Conservation (phyloP, 2,797 vertebrate species). For the Pygocentrus nattereri region DNA sequence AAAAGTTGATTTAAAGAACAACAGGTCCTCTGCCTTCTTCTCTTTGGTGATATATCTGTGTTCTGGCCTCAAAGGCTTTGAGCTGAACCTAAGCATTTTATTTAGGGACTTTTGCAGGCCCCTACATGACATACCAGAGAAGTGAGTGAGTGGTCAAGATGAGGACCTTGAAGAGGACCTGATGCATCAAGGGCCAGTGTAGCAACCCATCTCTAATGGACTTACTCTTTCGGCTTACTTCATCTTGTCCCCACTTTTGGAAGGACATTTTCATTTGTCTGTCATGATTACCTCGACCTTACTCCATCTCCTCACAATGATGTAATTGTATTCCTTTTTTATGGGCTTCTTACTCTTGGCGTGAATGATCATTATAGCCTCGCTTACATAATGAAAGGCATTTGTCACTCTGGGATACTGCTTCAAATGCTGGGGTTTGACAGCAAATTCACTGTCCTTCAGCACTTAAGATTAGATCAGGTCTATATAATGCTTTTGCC, state of each 20-base stretch:
- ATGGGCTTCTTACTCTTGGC: constrained; percentile 56
- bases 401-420: constrained; percentile 54
- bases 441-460: constrained; percentile 33
- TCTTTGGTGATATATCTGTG: constrained; percentile 67
- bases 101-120: constrained; percentile 63
- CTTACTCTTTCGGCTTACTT: constrained; percentile 66
- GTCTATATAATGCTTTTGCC: constrained; percentile 15
- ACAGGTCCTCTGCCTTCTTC: constrained; percentile 54
- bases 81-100: constrained; percentile 64
- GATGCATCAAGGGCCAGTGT: constrained; percentile 49
- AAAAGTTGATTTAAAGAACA: constrained; percentile 70
- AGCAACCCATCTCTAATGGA: constrained; percentile 68
- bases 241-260: constrained; percentile 63
- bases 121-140: constrained; percentile 36
- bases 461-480: constrained; percentile 35
- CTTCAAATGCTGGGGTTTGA: constrained; percentile 51
- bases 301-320: constrained; percentile 46
- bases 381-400: constrained; percentile 60
- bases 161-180: constrained; percentile 58
- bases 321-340: constrained; percentile 64
- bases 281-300: constrained; percentile 52
- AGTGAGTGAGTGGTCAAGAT: constrained; percentile 58
- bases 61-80: constrained; percentile 64
- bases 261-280: constrained; percentile 57
- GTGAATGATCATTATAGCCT: constrained; percentile 57